Evolutionary conservation across 2,797 vertebrate genomes (phyloP).

Genomic region (Tadarida brasiliensis): DNA sequence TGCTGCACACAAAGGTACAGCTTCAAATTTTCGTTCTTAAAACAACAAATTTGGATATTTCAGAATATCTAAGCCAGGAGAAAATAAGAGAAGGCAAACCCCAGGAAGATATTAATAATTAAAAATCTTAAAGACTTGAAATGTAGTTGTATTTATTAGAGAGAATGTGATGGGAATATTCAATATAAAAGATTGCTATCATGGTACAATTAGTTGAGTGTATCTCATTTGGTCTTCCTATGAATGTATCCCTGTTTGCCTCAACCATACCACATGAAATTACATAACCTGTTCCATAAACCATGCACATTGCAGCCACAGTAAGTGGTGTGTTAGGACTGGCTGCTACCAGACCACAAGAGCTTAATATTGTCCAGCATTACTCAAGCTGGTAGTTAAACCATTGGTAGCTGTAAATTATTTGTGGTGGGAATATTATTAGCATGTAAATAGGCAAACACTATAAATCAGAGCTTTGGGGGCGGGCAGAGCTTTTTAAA

Average conservation of each 20-base stretch:
- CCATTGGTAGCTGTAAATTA: neutral
- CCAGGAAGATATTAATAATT: slow-evolving; percentile 38
- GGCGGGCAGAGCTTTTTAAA: neutral
- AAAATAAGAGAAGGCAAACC: slow-evolving; percentile 28
- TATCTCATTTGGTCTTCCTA: neutral
- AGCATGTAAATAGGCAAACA: neutral
- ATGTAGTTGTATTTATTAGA: neutral
- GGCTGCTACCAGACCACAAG: neutral
- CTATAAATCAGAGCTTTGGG: neutral
- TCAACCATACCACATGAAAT: neutral
- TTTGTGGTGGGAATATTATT: neutral
- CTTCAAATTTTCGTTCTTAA: slow-evolving; percentile 27
- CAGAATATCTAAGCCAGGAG: slow-evolving; percentile 27
- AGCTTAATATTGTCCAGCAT: neutral
- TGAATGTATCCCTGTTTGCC: neutral
- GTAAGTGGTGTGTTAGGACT: neutral
- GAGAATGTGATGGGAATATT: slow-evolving; percentile 19
- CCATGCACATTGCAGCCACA: neutral
- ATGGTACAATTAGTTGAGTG: slow-evolving; percentile 1
- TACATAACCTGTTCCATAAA: neutral
- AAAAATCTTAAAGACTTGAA: slow-evolving; percentile 21
- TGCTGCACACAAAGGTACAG: neutral
- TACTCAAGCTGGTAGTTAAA: slow-evolving; percentile 8
- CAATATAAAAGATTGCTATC: neutral
- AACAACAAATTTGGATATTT: slow-evolving; percentile 19